Base-by-base conservation (phyloP, 1,140 invertebrate genomes). In the Lamellibrachia luymesi region DNA sequence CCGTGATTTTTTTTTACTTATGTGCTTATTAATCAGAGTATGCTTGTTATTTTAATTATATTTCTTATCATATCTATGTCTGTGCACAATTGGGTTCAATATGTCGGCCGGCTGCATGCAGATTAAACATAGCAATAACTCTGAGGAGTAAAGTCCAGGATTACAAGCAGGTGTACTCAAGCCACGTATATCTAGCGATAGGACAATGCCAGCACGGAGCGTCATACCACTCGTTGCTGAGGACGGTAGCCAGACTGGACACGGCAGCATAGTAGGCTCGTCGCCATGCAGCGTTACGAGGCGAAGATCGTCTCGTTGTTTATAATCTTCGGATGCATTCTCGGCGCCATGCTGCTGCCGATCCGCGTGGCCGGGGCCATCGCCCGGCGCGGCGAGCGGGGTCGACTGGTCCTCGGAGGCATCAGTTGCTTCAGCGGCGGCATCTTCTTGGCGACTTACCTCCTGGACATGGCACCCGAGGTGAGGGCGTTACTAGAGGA, bases 391-490 rank as follows among this genome's bases (percentile, higher is more conserved):
- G 91, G 91, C 1, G 52, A 49, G 27, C 56, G 91, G 49, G 93
- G 91, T 27, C 52, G 52, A 27, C 38, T 51, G n/a, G n/a, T 56
- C 27, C 51, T 93, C 38, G 93, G 92, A 17, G 93, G 92, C 49
- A 94, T 95, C 51, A 94, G 95, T 38, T 96, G 97, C 94, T 97
- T 97, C 94, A 97, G 97, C 91, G 97, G 97, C 13, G 97, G 97
- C 51, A 96, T 97, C 90, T 97, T 97, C 94, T 95, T 97, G 22
- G 97, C 96, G 10, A 97, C 97, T 4, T 97, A 97, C 93, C 96
- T 97, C 90, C 95, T 97, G 5, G 97, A 97, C 94, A 94, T 97
- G 51, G 96, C 97, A 92, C 97, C 97, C 2, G 97, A 97, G 94
- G 97, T 97, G 2, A 94, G 96, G 52, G 95, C 96, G 22, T 96